phyloP scores from a whole-genome alignment of 2,888 invertebrate genomes.

The Campoletis raptor region DNA sequence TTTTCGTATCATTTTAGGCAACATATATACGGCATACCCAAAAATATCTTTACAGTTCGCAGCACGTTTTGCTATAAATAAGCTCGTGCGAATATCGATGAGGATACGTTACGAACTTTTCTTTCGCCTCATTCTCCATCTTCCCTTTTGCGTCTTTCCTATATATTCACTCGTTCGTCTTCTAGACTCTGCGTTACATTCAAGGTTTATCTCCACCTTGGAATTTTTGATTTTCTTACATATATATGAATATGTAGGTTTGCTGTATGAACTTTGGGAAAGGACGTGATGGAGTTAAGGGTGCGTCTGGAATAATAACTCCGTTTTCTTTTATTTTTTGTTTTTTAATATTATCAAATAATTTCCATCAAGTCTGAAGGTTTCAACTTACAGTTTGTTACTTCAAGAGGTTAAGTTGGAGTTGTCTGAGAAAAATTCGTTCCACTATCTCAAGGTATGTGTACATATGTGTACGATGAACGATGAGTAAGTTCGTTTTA shows the following conservation, averaged over 20 bases:
- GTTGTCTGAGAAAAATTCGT: not conserved
- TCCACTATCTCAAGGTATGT: not conserved
- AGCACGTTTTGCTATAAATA: conserved; percentile 52
- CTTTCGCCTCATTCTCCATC: not conserved
- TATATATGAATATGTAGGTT: conserved; percentile 1
- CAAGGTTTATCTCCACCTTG: conserved; percentile 18
- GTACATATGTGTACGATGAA: not conserved
- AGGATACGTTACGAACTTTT: conserved; percentile 32
- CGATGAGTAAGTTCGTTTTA: conserved; percentile 19
- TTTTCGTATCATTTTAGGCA: conserved; percentile 20
- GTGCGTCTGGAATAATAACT: conserved; percentile 6
- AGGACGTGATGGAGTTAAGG: conserved; percentile 17
- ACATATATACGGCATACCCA: not conserved
- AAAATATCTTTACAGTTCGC: conserved; percentile 41
- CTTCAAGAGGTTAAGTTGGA: not conserved
- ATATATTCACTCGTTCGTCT: not conserved
- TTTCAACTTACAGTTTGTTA: not conserved
- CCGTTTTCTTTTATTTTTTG: too few species aligned
- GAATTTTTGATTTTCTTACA: conserved; percentile 18
- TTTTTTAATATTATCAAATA: not conserved
- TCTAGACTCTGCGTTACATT: conserved; percentile 15
- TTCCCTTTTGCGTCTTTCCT: not conserved
- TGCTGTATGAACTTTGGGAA: not conserved
- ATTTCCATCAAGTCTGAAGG: not conserved
- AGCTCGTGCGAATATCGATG: conserved; percentile 53